Percentiles rank a stretch among this genome's conserved stretches.
phyloP scores from a whole-genome alignment of 2,888 invertebrate genomes.

The Drosophila rubida region DNA sequence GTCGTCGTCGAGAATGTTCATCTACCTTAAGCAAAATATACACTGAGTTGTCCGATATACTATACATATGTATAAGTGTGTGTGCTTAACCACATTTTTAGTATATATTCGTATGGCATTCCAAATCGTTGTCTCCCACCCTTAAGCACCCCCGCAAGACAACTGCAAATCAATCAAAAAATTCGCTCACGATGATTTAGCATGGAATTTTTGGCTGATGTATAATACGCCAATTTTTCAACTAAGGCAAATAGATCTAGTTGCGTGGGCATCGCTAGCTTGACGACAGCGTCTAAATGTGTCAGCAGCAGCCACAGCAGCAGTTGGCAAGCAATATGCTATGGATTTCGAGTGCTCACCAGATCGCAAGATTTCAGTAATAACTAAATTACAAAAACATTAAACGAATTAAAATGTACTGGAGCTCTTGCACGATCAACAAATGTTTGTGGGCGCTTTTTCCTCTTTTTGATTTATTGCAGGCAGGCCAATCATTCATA shows the following conservation, averaged over 20 bases:
- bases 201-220: slow-evolving; percentile 71
- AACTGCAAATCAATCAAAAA: slow-evolving; percentile 71
- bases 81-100: slow-evolving; percentile 9
- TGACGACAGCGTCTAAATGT: slow-evolving; percentile 59
- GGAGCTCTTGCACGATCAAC: slow-evolving; percentile 8
- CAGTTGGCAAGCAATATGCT: slow-evolving; percentile 33
- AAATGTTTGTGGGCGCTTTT: slow-evolving; percentile 33
- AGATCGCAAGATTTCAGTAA: slow-evolving; percentile 31
- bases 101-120: slow-evolving; percentile 29
- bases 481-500: slow-evolving; percentile 42
- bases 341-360: slow-evolving; percentile 20
- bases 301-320: slow-evolving; percentile 23
- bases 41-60: slow-evolving; percentile 5
- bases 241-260: slow-evolving; percentile 61
- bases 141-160: slow-evolving; percentile 15
- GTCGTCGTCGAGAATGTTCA: slow-evolving; percentile 56
- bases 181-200: slow-evolving; percentile 65
- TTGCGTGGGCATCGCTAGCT: slow-evolving; percentile 54
- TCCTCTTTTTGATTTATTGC: slow-evolving; percentile 1
- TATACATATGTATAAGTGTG: not conserved
- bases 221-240: slow-evolving; percentile 67
- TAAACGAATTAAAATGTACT: slow-evolving; percentile 36
- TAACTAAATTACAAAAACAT: slow-evolving; percentile 37
- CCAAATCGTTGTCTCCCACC: slow-evolving; percentile 14
- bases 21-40: slow-evolving; percentile 6